These are phyloP conservation scores for Bombus confusus DNA, from an alignment of 1,140 invertebrate species.

Conservation along the genomic window DNA sequence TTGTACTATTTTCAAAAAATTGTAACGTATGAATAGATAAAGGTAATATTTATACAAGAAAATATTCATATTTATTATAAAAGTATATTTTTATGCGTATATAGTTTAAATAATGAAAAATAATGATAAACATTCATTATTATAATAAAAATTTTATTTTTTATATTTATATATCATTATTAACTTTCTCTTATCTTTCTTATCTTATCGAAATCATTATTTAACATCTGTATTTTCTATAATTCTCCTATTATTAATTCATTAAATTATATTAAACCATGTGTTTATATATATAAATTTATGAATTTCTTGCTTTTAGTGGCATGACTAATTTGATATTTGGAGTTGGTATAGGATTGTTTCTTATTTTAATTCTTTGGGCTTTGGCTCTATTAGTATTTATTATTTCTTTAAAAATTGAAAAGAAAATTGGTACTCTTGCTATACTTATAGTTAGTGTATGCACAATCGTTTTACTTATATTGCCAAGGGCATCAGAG, in stretches of 20 bases:
- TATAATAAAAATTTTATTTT: neutral
- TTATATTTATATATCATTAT: neutral
- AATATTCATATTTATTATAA: neutral
- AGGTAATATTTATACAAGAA: neutral
- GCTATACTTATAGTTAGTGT: constrained; percentile 79
- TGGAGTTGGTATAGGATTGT: constrained; percentile 83
- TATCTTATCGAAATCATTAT: neutral
- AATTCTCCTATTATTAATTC: neutral
- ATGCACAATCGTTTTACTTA: constrained; percentile 82
- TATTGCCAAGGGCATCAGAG: constrained; percentile 81
- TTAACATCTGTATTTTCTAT: neutral
- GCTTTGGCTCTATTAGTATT: constrained; percentile 82
- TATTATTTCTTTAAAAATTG: constrained; percentile 83
- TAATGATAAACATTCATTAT: neutral
- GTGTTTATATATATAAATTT: neutral
- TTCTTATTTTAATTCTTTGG: constrained; percentile 84
- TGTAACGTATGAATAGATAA: neutral
- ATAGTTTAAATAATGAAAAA: neutral
- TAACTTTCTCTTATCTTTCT: neutral
- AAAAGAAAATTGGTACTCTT: constrained; percentile 83
- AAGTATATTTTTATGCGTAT: no score
- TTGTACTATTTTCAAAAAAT: neutral
- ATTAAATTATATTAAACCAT: neutral
- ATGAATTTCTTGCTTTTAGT: constrained; percentile 47
- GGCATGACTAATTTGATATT: constrained; percentile 82